Evolutionary conservation across 2,113 vertebrate species (phyloP).

Genomic region (Pedetes capensis): DNA sequence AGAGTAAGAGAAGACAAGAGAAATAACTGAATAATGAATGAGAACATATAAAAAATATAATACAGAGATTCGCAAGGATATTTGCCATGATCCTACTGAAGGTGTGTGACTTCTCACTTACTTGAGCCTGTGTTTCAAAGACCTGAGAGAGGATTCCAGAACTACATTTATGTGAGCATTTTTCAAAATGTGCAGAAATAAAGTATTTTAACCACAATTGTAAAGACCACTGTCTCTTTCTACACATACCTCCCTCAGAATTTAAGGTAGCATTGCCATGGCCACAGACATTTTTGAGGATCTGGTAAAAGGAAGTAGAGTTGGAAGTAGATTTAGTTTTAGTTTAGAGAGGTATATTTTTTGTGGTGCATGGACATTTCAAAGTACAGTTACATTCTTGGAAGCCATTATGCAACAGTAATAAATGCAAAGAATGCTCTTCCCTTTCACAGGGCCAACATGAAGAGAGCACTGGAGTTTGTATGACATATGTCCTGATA

Average conservation of each 20-base stretch:
- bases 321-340: constrained; percentile 27
- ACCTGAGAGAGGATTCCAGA: neutral
- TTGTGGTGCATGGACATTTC: constrained; percentile 28
- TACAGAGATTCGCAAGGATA: neutral
- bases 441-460: neutral
- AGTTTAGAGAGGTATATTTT: neutral
- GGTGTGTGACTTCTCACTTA: neutral
- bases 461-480: neutral
- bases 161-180: neutral
- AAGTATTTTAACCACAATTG: neutral
- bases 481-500: neutral
- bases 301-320: neutral
- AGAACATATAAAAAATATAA: neutral
- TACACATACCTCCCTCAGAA: neutral
- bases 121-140: neutral
- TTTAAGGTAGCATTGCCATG: neutral
- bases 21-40: neutral
- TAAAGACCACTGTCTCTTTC: neutral
- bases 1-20: neutral
- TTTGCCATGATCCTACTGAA: neutral
- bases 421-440: neutral
- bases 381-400: neutral
- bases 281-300: neutral
- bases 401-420: neutral
- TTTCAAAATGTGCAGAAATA: neutral